Conservation (phyloP, 2,797 vertebrate species). For the Erethizon dorsatum region DNA sequence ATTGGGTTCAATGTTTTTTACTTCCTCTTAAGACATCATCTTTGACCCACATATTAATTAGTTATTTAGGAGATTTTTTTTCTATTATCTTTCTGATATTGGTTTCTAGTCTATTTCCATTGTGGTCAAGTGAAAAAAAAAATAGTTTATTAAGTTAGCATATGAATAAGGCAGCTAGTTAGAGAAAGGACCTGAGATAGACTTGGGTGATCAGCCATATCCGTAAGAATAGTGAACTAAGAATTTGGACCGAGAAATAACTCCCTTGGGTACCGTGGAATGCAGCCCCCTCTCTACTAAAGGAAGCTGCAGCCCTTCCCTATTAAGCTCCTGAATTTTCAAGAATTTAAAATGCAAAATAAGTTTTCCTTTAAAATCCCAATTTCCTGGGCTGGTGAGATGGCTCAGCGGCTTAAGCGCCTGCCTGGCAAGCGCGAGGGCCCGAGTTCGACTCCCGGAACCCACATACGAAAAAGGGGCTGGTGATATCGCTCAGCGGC, state of each 20-base stretch:
- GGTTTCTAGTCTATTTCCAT: slow-evolving; percentile 5
- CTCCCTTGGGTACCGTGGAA: not conserved
- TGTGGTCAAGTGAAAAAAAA: not conserved
- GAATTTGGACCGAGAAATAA: not conserved
- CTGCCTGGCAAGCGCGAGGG: too few species aligned
- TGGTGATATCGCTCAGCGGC: too few species aligned
- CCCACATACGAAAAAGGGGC: too few species aligned
- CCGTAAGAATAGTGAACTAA: not conserved
- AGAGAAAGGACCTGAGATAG: not conserved
- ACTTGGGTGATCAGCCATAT: not conserved
- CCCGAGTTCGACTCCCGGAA: too few species aligned
- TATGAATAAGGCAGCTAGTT: not conserved
- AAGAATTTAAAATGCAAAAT: not conserved
- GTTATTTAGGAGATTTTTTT: not conserved
- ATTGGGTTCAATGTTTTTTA: not conserved
- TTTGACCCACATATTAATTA: slow-evolving; percentile 16
- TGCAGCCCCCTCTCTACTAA: not conserved
- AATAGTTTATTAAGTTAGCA: not conserved
- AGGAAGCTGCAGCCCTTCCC: not conserved
- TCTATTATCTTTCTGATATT: slow-evolving; percentile 6
- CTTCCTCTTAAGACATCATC: slow-evolving; percentile 18
- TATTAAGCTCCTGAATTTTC: not conserved
- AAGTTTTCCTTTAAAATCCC: not conserved
- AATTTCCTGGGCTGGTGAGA: too few species aligned
- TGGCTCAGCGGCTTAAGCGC: too few species aligned